phyloP scores from a whole-genome alignment of 1,140 invertebrate genomes.

The Diorhabda elongata region DNA sequence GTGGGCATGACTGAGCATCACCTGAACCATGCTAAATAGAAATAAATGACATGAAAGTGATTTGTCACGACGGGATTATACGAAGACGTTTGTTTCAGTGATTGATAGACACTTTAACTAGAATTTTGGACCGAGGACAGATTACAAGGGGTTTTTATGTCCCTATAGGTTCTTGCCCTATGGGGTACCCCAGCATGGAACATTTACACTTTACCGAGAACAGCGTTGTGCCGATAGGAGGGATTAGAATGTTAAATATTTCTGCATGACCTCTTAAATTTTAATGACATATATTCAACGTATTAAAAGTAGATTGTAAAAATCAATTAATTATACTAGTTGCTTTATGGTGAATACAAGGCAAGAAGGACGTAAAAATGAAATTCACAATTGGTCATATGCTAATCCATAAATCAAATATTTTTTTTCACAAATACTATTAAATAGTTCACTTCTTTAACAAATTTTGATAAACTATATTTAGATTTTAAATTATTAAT shows the following conservation, averaged over 20 bases:
- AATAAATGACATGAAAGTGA: conserved; percentile 3
- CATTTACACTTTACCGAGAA: neutral
- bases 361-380: no score
- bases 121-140: conserved; percentile 1
- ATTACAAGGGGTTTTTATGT: conserved; percentile 1
- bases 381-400: no score
- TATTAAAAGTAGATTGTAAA: no score
- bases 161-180: neutral
- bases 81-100: neutral
- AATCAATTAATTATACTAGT: no score
- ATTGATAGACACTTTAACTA: conserved; percentile 2
- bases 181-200: neutral
- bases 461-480: no score
- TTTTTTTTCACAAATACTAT: no score
- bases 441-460: no score
- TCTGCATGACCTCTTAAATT: neutral
- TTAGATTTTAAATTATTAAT: no score
- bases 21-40: conserved; percentile 2
- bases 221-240: neutral
- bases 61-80: neutral
- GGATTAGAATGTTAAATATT: neutral
- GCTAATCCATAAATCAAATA: no score
- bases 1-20: neutral
- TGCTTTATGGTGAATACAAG: no score
- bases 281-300: no score